Evolutionary conservation across 2,888 invertebrate genomes (phyloP), one percentile per base, ranked within the genome.

Genomic region (Pandemis corylana): DNA sequence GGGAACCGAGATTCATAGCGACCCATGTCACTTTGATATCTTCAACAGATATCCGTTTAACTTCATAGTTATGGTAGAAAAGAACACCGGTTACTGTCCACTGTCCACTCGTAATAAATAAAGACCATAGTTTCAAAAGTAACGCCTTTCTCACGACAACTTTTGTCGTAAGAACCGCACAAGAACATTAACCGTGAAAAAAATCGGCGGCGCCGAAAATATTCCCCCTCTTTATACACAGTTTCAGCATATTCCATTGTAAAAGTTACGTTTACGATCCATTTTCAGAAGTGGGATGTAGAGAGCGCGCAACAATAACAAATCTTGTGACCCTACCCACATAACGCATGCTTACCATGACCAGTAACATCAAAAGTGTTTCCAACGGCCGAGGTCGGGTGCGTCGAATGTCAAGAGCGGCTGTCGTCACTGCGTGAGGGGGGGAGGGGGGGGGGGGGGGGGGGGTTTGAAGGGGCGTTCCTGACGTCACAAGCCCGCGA

Each of bases 321-420:
- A 71, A 71, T 66, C 71, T 41, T 15, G 44, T 46, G 36, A 46
- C 13, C 36, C 61, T 66, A 12, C 5, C 65, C 28, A 71, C 65
- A 59, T 71, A 66, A 65, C 65, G 36, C 65, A 65, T 65, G 65
- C 65, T 65, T 65, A 65, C 44, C 28, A 65, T 65, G 65, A 46
- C 65, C 65, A 41, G 56, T 71, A 20, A 71, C 65, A 56, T 65
- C 64, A 42, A 71, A 71, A 71, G 71, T 65, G 65, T 36, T 64
- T 64, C 64, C 20, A 46, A 56, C 46, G 41, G 15, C 46, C 42
- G 65, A 49, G 65, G 65, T 65, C 65, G 49, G 65, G 65, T 65
- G 65, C 65, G 62, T 62, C 53, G 61, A 72, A 72, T 67, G 66
- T 72, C 72, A 72, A 72, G 72, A 61, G 66, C 72, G 59, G 46